These are phyloP conservation scores for Dicentrarchus labrax DNA, from an alignment of 2,113 vertebrate species.

Conservation along the genomic window DNA sequence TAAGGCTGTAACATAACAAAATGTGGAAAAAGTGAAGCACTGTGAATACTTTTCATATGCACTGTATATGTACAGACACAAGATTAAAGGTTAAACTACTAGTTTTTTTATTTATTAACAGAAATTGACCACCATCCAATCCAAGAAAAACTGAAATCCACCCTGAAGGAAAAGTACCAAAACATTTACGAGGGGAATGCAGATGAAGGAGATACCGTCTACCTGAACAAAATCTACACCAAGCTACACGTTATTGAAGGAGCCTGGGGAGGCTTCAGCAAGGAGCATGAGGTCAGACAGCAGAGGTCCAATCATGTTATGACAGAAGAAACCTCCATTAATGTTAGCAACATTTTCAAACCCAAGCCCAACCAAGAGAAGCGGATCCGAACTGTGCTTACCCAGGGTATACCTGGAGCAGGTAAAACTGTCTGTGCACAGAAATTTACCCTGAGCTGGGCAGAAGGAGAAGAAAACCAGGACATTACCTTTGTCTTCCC, in stretches of 20 bases:
- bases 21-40: too few species aligned
- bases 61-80: background rate
- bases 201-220: slow-evolving; percentile 44
- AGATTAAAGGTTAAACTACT: background rate
- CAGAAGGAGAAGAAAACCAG: slow-evolving; percentile 54
- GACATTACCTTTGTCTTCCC: slow-evolving; percentile 54
- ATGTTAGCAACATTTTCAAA: slow-evolving; percentile 48
- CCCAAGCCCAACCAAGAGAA: slow-evolving; percentile 35
- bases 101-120: background rate
- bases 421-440: slow-evolving; percentile 55
- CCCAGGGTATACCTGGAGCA: slow-evolving; percentile 55
- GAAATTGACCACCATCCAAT: slow-evolving; percentile 7
- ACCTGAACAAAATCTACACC: slow-evolving; percentile 59
- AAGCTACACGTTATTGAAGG: slow-evolving; percentile 52
- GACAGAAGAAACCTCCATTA: slow-evolving; percentile 9
- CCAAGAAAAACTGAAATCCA: slow-evolving; percentile 38
- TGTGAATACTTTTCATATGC: too few species aligned
- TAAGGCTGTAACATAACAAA: too few species aligned
- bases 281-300: slow-evolving; percentile 51
- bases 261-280: slow-evolving; percentile 28
- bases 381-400: slow-evolving; percentile 54
- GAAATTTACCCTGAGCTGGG: slow-evolving; percentile 58
- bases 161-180: slow-evolving; percentile 46
- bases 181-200: slow-evolving; percentile 55
- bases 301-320: slow-evolving; percentile 10